phyloP scores from a whole-genome alignment of 2,888 invertebrate species.

The Nemoura dubitans region DNA sequence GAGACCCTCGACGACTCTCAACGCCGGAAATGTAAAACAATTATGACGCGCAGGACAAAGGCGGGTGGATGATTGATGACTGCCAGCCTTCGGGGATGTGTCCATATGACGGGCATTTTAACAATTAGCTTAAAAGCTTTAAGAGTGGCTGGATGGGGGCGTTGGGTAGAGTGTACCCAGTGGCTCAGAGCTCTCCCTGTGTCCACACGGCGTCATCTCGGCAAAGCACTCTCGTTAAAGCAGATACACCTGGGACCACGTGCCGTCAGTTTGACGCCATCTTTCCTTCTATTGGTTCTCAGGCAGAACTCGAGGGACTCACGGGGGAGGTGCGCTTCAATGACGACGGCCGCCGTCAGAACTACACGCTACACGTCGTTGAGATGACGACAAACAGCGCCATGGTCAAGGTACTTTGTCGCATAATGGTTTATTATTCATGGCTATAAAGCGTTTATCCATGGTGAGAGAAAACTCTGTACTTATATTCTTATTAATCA shows the following conservation, averaged over 20 bases:
- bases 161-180: background rate
- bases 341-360: conserved; percentile 87
- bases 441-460: too few relatives aligned
- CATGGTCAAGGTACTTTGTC: conserved; percentile 76
- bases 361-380: conserved; percentile 89
- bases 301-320: conserved; percentile 90
- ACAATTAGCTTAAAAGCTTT: conserved; percentile 39
- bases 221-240: conserved; percentile 20
- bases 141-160: background rate
- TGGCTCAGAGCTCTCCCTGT: background rate
- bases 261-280: background rate
- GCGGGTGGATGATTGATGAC: conserved; percentile 36
- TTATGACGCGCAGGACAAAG: background rate
- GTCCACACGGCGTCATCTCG: background rate
- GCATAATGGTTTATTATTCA: too few relatives aligned
- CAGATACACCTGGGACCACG: conserved; percentile 16
- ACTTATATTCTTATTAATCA: too few relatives aligned
- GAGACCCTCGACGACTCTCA: background rate
- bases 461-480: too few relatives aligned
- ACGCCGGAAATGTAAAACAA: conserved; percentile 28
- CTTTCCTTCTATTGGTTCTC: conserved; percentile 54
- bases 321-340: conserved; percentile 92
- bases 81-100: background rate
- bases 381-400: conserved; percentile 95
- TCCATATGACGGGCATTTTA: background rate